Percentiles rank a stretch among this genome's conserved stretches.
Evolutionary conservation across 2,797 vertebrate species (phyloP).

Genomic region (Spondyliosoma cantharus): DNA sequence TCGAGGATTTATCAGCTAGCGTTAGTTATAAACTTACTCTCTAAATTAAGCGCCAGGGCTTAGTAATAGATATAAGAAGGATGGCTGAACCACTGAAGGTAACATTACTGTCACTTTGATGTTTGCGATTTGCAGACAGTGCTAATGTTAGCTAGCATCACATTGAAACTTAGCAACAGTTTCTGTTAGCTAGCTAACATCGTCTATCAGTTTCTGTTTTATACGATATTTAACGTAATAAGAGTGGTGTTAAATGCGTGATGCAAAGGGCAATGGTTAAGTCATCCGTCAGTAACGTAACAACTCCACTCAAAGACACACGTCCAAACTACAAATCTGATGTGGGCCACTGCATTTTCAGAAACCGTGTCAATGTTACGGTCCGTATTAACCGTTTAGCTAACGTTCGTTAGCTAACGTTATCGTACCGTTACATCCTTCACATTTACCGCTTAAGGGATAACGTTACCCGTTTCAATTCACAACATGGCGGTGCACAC

Average conservation of each 20-base stretch:
- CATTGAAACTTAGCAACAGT: not conserved
- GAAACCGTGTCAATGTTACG: not conserved
- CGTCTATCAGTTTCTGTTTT: not conserved
- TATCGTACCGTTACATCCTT: not conserved
- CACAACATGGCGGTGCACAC: not conserved
- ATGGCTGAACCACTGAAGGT: conserved; percentile 80
- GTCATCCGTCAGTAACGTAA: not conserved
- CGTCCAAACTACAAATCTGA: not conserved
- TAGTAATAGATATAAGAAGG: conserved; percentile 30
- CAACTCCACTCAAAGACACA: not conserved
- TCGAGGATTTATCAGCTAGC: not conserved
- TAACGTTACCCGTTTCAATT: not conserved
- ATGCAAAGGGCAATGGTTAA: not conserved
- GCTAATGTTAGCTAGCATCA: not conserved
- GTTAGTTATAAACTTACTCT: not conserved
- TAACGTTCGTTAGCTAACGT: not conserved
- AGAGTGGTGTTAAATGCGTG: not conserved
- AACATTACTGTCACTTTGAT: conserved; percentile 22
- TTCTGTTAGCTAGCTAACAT: not conserved
- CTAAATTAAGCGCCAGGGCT: not conserved
- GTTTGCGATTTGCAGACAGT: not conserved
- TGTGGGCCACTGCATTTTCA: not conserved
- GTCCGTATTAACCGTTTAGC: not conserved
- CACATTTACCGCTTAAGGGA: not conserved
- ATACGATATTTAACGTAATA: not conserved